Percentiles rank a stretch among this genome's conserved stretches.
These are phyloP conservation scores for Drosophila cardini DNA, from an alignment of 1,140 invertebrate genomes.

Conservation along the genomic window DNA sequence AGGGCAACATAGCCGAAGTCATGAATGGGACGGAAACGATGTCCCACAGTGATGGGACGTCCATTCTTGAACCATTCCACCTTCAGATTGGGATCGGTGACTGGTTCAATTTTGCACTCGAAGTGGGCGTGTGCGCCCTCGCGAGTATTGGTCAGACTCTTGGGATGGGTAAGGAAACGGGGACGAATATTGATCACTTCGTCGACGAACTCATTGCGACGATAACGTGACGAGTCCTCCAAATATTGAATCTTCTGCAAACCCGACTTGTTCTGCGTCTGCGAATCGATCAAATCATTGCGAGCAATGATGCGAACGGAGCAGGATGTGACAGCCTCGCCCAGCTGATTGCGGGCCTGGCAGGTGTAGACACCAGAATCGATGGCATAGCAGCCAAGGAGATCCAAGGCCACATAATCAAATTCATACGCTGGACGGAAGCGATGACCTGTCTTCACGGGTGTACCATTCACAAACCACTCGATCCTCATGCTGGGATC, in stretches of 20 bases:
- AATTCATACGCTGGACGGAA: slow-evolving; percentile 99
- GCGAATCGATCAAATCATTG: slow-evolving; percentile 93
- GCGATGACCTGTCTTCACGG: slow-evolving; percentile 94
- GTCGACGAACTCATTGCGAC: slow-evolving; percentile 92
- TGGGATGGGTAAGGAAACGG: slow-evolving; percentile 93
- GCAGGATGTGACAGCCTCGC: slow-evolving; percentile 97
- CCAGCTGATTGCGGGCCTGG: slow-evolving; percentile 94
- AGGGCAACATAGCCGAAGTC: slow-evolving; percentile 98
- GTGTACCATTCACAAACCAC: slow-evolving; percentile 98
- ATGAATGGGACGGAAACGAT: slow-evolving; percentile 96
- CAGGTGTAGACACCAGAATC: slow-evolving; percentile 98
- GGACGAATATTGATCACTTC: slow-evolving; percentile 93
- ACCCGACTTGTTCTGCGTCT: slow-evolving; percentile 94
- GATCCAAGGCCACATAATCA: slow-evolving; percentile 98
- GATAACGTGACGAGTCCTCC: slow-evolving; percentile 94
- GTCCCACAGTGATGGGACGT: slow-evolving; percentile 93
- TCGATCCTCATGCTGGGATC: slow-evolving; percentile 98
- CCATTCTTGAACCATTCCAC: slow-evolving; percentile 98
- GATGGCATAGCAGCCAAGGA: slow-evolving; percentile 97
- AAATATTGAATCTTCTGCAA: slow-evolving; percentile 96
- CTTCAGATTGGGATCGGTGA: slow-evolving; percentile 96
- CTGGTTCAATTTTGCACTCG: slow-evolving; percentile 98
- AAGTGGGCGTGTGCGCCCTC: slow-evolving; percentile 98
- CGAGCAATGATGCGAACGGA: slow-evolving; percentile 95
- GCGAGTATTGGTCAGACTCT: slow-evolving; percentile 92